Base-by-base conservation (phyloP, 2,888 invertebrate species). In the Elysia crispata region DNA sequence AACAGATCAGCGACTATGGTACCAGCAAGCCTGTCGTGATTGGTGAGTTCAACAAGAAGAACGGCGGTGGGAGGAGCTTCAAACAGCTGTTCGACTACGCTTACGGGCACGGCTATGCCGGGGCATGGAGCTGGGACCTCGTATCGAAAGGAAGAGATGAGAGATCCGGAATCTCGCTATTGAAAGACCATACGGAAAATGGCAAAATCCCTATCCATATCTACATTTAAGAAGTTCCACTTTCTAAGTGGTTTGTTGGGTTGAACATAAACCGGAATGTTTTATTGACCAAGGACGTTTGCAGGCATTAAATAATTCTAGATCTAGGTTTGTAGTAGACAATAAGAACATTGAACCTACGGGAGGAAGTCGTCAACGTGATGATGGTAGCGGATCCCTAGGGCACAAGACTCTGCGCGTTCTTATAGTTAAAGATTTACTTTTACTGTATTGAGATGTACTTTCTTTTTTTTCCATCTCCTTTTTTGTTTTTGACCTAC, bases 21-120 rank as follows among this genome's bases (percentile, higher is more conserved):
- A 77, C 85, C 1, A 49, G 82, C 79, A 87, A 86, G 62, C 87
- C 87, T 1, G 75, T 87, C 15, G 83, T 87, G 5, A 85, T 87
- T 11, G 87, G 85, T 0, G 87, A 87, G 78, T 87, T 86, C 80
- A 79, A 81, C 15, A 66, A 85, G 78, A 77, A 76, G 1, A 76
- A 81, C 13, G 85, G 85, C 11, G 86, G 77, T 0, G 82, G 83
- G 0, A 70, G 79, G 76, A 81, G 60, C 23, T 83, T 85, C 6
- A 79, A 81, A 31, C 80, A 85, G 70, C 57, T 85, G 73, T 87
- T 85, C 75, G 83, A 85, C 60, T 81, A 86, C 72, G 83, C 84
- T 18, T 87, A 86, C 70, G 83, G 84, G 79, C 82, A 84, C 41
- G 85, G 86, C 8, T 87, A 86, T 72, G 60, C 84, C 0, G 86